Base-by-base conservation (phyloP, 2,113 vertebrate species). In the Cyprinodon brontotheroides region DNA sequence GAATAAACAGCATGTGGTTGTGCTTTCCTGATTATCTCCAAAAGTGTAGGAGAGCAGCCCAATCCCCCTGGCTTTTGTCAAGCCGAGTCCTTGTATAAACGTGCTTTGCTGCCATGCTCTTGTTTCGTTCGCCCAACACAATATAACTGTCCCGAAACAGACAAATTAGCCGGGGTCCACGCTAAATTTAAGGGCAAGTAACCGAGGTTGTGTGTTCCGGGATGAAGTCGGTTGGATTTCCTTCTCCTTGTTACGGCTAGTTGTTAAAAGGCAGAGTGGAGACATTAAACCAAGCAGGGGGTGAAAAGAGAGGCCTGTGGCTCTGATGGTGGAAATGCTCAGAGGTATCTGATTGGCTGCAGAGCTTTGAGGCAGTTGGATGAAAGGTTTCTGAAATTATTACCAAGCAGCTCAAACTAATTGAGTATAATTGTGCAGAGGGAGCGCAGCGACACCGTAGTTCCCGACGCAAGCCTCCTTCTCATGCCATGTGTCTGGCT, bases 101-200 rank as follows among this genome's bases (percentile, higher is more conserved):
- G 50, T 64, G 71, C 67, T 78, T 82, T 36, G 83, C 65, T 79
- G 82, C 84, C 82, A 78, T 40, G 76, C 63, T 88, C 73, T 76
- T 79, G 70, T 59, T 59, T 71, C 68, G 29, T 67, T 13, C 14
- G 45, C 74, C 63, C 74, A n/a, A 74, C 48, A 48, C 78, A 60
- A 68, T 79, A 76, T 78, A 84, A 60, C n/a, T 66, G 76, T 68
- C 65, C 78, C 86, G 84, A 92, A 94, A 93, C 88, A 85, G 76
- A 83, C 80, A 87, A 85, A 92, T 90, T 69, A 93, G 89, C 93
- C 86, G 90, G 90, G 86, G 81, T 59, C 45, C 88, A 67, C 82
- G 80, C 86, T 94, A 76, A 93, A 80, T 95, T 94, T 94, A 94
- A 94, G 92, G 95, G 93, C 92, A 95, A 95, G 94, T 95, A 91